phyloP scores from a whole-genome alignment of 2,888 invertebrate species.

The Bellardia pandia region DNA sequence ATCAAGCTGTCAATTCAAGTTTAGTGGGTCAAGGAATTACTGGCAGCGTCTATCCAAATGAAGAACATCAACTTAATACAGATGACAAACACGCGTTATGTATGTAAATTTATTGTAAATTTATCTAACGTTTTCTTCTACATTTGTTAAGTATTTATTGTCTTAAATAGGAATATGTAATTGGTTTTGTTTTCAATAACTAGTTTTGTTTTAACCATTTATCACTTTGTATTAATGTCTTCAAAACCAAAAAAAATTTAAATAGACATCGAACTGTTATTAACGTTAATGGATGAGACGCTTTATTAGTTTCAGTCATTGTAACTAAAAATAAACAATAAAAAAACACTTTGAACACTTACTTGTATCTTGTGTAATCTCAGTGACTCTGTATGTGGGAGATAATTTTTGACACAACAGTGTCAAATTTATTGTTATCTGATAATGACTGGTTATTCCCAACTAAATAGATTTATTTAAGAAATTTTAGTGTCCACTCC shows the following conservation, averaged over 20 bases:
- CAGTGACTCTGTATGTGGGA: background rate
- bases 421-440: slow-evolving; percentile 23
- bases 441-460: background rate
- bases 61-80: slow-evolving; percentile 11
- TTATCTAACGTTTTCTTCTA: slow-evolving; percentile 43
- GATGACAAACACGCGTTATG: slow-evolving; percentile 20
- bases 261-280: slow-evolving; percentile 17
- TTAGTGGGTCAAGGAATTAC: slow-evolving; percentile 83
- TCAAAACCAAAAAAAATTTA: slow-evolving; percentile 3
- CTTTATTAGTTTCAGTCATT: slow-evolving; percentile 12
- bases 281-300: slow-evolving; percentile 23
- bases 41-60: background rate
- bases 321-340: background rate
- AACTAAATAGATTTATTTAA: background rate
- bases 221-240: slow-evolving; percentile 49
- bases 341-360: slow-evolving; percentile 5
- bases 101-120: slow-evolving; percentile 62
- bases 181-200: slow-evolving; percentile 30
- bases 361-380: background rate
- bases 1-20: slow-evolving; percentile 80
- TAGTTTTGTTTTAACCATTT: slow-evolving; percentile 50
- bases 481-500: background rate
- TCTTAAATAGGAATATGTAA: background rate
- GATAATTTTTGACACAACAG: slow-evolving; percentile 23
- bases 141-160: background rate